Conservation (phyloP, 2,888 invertebrate genomes). For the Copidosoma aretas region DNA sequence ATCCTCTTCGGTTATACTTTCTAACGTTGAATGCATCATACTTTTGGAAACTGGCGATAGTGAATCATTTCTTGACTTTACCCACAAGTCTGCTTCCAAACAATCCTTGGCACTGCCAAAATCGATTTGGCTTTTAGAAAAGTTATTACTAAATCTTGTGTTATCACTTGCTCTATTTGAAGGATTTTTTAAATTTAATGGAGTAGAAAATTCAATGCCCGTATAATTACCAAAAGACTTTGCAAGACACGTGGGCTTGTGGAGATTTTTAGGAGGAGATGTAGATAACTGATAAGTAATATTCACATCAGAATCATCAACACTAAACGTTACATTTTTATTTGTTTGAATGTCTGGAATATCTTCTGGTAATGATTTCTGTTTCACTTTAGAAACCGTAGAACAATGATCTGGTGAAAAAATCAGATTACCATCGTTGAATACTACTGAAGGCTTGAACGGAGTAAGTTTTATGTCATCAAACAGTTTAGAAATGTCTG, state of each 20-base stretch:
- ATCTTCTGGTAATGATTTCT: conserved; percentile 7
- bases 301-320: conserved; percentile 39
- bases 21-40: conserved; percentile 36
- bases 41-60: conserved; percentile 32
- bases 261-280: conserved; percentile 39
- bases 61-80: conserved; percentile 42
- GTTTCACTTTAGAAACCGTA: conserved; percentile 25
- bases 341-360: background rate
- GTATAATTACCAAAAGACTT: conserved; percentile 41
- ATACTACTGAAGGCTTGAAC: conserved; percentile 26
- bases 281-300: conserved; percentile 43
- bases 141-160: conserved; percentile 22
- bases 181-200: conserved; percentile 29
- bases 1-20: conserved; percentile 40
- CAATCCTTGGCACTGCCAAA: conserved; percentile 49
- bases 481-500: conserved; percentile 51
- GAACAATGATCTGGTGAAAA: conserved; percentile 47
- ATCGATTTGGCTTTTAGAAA: conserved; percentile 43
- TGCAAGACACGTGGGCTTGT: conserved; percentile 44
- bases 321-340: conserved; percentile 37
- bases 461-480: conserved; percentile 52
- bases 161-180: conserved; percentile 1
- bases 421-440: conserved; percentile 10
- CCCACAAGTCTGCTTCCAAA: conserved; percentile 55
- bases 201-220: conserved; percentile 39